Conservation (phyloP, 2,888 invertebrate species). For the Lamellibrachia columna region DNA sequence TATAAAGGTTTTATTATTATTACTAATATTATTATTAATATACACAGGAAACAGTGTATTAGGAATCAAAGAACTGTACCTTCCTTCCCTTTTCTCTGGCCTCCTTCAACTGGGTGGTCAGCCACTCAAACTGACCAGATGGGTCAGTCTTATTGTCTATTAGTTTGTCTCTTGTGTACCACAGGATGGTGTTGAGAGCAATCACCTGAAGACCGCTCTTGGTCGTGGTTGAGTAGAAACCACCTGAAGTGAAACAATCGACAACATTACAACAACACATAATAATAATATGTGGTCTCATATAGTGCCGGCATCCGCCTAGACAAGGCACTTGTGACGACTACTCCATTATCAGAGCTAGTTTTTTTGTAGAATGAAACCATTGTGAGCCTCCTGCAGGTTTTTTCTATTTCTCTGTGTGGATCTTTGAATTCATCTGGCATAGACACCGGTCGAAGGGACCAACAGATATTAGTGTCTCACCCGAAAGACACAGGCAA, state of each 20-base stretch:
- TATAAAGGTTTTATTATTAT: too few relatives aligned
- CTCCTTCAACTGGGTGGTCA: constrained; percentile 78
- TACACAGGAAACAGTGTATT: neutral
- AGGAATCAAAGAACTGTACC: constrained; percentile 68
- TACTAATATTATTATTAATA: neutral
- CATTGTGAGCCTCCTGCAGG: too few relatives aligned
- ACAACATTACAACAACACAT: neutral
- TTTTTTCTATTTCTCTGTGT: too few relatives aligned
- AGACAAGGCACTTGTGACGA: too few relatives aligned
- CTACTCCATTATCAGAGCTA: too few relatives aligned
- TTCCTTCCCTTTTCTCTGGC: constrained; percentile 81
- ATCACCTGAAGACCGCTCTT: constrained; percentile 81
- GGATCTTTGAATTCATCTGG: too few relatives aligned
- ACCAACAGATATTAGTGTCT: too few relatives aligned
- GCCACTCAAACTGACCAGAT: constrained; percentile 85
- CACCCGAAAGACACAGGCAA: too few relatives aligned
- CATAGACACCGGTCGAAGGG: too few relatives aligned
- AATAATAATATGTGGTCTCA: neutral
- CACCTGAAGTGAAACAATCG: constrained; percentile 73
- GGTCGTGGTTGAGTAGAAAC: constrained; percentile 87
- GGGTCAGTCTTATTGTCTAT: constrained; percentile 71
- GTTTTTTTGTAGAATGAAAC: too few relatives aligned
- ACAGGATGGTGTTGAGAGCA: constrained; percentile 88
- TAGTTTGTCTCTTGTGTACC: constrained; percentile 67
- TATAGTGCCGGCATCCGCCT: too few relatives aligned